Base-by-base conservation (phyloP, 2,797 vertebrate species). In the Hyperoplus immaculatus region DNA sequence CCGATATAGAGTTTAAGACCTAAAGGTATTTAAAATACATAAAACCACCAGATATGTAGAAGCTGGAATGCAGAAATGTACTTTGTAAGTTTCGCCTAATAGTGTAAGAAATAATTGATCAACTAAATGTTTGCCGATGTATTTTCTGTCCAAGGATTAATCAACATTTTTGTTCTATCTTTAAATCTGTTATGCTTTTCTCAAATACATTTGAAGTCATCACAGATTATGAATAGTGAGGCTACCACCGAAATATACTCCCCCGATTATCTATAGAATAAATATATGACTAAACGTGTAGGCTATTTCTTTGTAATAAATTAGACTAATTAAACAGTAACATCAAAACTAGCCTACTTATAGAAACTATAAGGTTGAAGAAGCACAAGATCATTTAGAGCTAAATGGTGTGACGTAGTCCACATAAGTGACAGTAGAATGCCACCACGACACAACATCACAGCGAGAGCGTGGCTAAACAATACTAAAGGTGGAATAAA, bases 321-420 rank as follows among this genome's bases (percentile, higher is more conserved):
- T 29, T 1, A 21, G 8, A 62, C 6, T 13, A 39, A 42, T 15
- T 36, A 4, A 15, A 7, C 13, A 2, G 16, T 29, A 21, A 46
- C 0, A 13, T 36, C 7, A 47, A 6, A 2, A 1, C 0, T n/a
- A n/a, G n/a, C n/a, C n/a, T 10, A 13, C 4, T 11, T 18, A 11
- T 5, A 60, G 2, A 72, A 61, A 67, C 4, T 4, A 53, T 8
- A 5, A 14, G 21, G 6, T 39, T 18, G 21, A 13, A n/a, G 14
- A 41, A 55, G 58, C 45, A 29, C 39, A n/a, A 29, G 4, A 11
- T 11, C 2, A 1, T 41, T 4, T n/a, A 14, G 6, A 39, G 8
- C 15, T 47, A 1, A 1, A 3, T 4, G 42, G 8, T 68, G 42
- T 36, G 58, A 45, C 29, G 29, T 15, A 5, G 38, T 50, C 36